Conservation (phyloP, 2,113 vertebrate species). For the Centrocercus urophasianus region DNA sequence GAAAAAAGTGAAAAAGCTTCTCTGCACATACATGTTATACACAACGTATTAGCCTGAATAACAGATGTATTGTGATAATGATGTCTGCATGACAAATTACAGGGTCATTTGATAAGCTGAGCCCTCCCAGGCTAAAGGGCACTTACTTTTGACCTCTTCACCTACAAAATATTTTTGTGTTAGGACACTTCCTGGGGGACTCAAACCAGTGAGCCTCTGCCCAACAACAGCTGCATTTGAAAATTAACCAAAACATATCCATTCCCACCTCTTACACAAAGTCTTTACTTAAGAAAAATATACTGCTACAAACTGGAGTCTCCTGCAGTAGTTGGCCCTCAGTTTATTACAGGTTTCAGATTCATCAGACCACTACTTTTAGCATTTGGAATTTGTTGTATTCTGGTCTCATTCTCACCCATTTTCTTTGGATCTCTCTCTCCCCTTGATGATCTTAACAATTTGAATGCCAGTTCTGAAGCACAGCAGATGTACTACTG, state of each 20-base stretch:
- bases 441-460: not conserved
- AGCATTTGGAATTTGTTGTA: not conserved
- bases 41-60: not conserved
- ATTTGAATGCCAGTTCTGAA: not conserved
- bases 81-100: not conserved
- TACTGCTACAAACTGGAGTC: not conserved
- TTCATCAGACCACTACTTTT: not conserved
- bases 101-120: constrained; percentile 6
- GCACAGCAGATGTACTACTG: not conserved
- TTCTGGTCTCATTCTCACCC: not conserved
- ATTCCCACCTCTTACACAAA: not conserved
- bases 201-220: not conserved
- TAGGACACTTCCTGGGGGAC: not conserved
- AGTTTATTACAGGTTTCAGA: not conserved
- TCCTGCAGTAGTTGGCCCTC: not conserved
- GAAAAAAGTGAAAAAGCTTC: not conserved
- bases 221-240: constrained; percentile 40
- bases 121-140: not conserved
- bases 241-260: constrained; percentile 2
- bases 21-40: not conserved
- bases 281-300: constrained; percentile 41
- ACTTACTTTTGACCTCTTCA: constrained; percentile 39
- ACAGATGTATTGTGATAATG: not conserved
- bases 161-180: constrained; percentile 19
- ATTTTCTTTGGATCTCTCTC: not conserved